Base-by-base conservation (phyloP, 2,113 vertebrate species). In the Holacanthus passer region DNA sequence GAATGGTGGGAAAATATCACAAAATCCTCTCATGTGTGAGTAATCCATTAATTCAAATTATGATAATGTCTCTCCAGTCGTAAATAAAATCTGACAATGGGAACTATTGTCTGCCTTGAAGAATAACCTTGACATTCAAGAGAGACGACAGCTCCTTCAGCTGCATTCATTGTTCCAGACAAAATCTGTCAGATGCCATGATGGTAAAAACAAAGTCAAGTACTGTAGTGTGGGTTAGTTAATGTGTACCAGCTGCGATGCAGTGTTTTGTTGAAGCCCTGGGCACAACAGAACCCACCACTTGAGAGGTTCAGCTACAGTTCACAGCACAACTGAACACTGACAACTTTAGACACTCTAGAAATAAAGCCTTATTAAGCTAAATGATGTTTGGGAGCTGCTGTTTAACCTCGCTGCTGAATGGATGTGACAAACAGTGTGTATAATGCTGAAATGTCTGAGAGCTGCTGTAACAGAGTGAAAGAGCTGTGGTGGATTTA, bases 141-240 rank as follows among this genome's bases (percentile, higher is more conserved):
- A 47, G 43, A 79, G 73, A 63, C 3, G 74, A 87, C 86, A 87
- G 79, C 75, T 88, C 77, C 82, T 82, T 81, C 24, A 82, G 79
- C 71, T 73, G 75, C 41, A 67, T 69, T 72, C 78, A 82, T 71
- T 89, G 87, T 88, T 88, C 63, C 89, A 88, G 76, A 87, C 64
- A 31, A 85, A 88, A 77, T 79, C 82, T 88, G 89, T 86, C 90
- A 79, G 65, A 80, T 79, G 56, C 52, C 67, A 88, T 87, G 79
- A 86, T 81, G 39, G 56, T 77, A 48, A 85, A 86, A 82, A 88
- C 67, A 67, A 69, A 85, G 80, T 83, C 69, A 81, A 84, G 78
- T 77, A 45, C 24, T 75, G 62, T 32, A 47, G 66, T 81, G 56
- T 77, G 89, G 83, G 50, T 82, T 87, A 77, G 81, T 82, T 87